These are phyloP conservation scores for Strix aluco DNA, from an alignment of 2,113 vertebrate genomes.

Conservation along the genomic window DNA sequence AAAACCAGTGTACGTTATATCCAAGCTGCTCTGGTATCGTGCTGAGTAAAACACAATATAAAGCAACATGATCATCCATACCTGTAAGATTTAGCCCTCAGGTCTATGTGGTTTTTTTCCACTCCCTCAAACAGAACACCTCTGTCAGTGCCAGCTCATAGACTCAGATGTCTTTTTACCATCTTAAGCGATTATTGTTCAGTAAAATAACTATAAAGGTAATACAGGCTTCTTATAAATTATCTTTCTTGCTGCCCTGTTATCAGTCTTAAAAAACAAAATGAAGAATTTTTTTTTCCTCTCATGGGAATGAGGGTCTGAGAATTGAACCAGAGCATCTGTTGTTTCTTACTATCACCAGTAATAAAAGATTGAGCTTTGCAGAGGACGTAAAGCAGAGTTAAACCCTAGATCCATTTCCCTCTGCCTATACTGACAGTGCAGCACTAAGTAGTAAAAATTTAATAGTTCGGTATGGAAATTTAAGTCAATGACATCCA, in stretches of 20 bases:
- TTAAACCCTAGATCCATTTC: not conserved
- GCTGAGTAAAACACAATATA: not conserved
- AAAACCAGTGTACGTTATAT: not conserved
- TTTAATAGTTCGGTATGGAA: not conserved
- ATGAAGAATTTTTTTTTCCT: accelerated
- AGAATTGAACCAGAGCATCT: not conserved
- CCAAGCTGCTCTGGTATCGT: not conserved
- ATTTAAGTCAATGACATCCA: not conserved
- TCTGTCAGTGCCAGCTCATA: not conserved
- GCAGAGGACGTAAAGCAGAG: not conserved
- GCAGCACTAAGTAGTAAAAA: not conserved
- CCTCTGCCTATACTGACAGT: not conserved
- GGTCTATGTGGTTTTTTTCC: not conserved
- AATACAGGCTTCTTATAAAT: not conserved
- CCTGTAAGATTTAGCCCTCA: not conserved
- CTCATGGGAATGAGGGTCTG: not conserved
- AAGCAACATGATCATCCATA: not conserved
- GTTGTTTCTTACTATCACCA: not conserved
- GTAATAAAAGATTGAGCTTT: not conserved
- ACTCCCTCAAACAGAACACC: not conserved
- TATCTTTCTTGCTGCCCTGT: not conserved
- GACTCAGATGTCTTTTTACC: not conserved
- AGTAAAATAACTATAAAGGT: not conserved
- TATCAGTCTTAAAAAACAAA: not conserved
- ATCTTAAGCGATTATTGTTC: not conserved